Conservation (phyloP, 2,113 vertebrate species). For the Scartelaos histophorus region DNA sequence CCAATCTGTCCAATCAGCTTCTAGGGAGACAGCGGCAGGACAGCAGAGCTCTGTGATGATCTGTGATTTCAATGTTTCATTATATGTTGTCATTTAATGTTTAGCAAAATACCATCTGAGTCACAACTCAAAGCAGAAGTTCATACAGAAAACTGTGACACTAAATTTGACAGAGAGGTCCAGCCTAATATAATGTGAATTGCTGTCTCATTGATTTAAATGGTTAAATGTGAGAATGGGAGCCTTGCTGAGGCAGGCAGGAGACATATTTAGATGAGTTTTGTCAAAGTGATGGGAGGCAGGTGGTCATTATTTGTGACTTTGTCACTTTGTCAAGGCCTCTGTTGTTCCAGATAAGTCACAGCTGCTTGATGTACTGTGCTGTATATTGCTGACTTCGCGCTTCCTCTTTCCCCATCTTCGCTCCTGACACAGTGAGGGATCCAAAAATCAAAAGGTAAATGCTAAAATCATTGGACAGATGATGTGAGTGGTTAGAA, state of each 20-base stretch:
- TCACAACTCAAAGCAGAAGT: neutral
- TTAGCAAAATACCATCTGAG: neutral
- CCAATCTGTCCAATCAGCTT: slow-evolving; percentile 57
- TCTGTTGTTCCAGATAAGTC: slow-evolving; percentile 54
- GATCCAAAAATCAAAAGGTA: slow-evolving; percentile 42
- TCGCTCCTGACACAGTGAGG: slow-evolving; percentile 25
- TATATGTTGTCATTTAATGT: neutral
- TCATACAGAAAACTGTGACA: neutral
- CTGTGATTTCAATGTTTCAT: slow-evolving; percentile 6
- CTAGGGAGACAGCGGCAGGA: slow-evolving; percentile 24
- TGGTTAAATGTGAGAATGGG: slow-evolving; percentile 32
- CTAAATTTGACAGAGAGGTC: neutral
- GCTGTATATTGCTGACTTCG: slow-evolving; percentile 61
- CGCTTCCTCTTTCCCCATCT: slow-evolving; percentile 41
- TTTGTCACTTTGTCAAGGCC: slow-evolving; percentile 62
- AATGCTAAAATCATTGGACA: slow-evolving; percentile 43
- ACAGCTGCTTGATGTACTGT: slow-evolving; percentile 51
- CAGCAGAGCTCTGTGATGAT: slow-evolving; percentile 25
- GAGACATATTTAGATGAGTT: slow-evolving; percentile 65
- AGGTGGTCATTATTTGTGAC: slow-evolving; percentile 62
- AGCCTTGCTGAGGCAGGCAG: slow-evolving; percentile 60
- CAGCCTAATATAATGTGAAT: neutral
- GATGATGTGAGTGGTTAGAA: slow-evolving; percentile 45
- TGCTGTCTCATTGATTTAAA: slow-evolving; percentile 24
- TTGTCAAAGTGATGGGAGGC: slow-evolving; percentile 49